Base-by-base conservation (phyloP, 2,888 invertebrate species). In the Lasioglossum calceatum region DNA sequence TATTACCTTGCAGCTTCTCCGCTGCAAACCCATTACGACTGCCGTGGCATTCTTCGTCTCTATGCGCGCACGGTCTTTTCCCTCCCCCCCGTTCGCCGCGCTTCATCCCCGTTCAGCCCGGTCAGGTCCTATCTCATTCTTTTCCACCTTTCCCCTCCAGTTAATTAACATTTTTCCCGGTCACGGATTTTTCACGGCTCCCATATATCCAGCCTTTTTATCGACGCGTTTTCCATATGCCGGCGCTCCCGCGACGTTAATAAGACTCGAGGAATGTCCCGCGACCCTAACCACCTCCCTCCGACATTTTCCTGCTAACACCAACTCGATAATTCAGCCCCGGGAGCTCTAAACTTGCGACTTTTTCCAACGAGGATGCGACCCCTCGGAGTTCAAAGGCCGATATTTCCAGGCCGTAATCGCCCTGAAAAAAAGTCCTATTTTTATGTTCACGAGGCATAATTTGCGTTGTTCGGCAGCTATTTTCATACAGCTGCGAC, bases 11-110 rank as follows among this genome's bases (percentile, higher is more conserved):
- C 90, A 86, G 82, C 90, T 84, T 82, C 86, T 82, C 86, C 81
- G 84, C 84, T 91, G 90, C 90, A 88, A 90, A 88, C 85, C 91
- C 90, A 91, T 91, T 91, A 91, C 91, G 87, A 91, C 81, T 85
- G 79, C 88, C 81, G 86, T 85, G 84, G 89, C 84, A 91, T 91
- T 90, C 91, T 88, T 88, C 86, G 73, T 74, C 67, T 85, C 87
- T 77, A 70, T 70, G 47, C 80, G 47, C 80, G 16, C 32, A 61
- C 58, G 58, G 27, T 61, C 58, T 42, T 70, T n/a, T 4, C 50
- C 64, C 75, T 16, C 39, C n/a, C 36, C 32, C 79, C 27, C 12
- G 16, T 47, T 32, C 58, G 39, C 54, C 54, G 7, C 54, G 54
- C 54, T 19, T 23, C 54, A 19, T 8, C 58, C 58, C n/a, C 58